A percentile compares a stretch with the other conserved stretches of the same genome.
Evolutionary conservation across 53 echinoderm and acorn worm species (phyloP).

Genomic region (Hippasteria phrygiana): DNA sequence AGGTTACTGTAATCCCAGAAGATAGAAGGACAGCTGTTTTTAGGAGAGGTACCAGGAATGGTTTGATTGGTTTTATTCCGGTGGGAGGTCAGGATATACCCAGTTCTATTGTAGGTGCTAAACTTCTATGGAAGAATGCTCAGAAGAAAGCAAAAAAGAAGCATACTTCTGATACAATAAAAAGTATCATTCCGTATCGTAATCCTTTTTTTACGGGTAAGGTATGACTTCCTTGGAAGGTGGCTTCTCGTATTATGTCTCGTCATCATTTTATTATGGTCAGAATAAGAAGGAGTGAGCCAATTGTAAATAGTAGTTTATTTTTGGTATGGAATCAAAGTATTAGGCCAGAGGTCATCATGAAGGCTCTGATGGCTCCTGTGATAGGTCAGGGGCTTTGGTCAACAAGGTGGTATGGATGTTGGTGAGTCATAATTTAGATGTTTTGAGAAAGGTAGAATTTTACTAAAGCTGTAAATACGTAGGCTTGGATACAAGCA

Average conservation of each 20-base stretch:
- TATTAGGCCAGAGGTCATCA: constrained; percentile 70
- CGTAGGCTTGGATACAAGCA: constrained; percentile 76
- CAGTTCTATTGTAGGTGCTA: constrained; percentile 60
- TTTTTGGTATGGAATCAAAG: constrained; percentile 65
- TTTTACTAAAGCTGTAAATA: constrained; percentile 61
- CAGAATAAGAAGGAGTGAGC: neutral
- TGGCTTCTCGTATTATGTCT: constrained; percentile 74
- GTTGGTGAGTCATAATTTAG: constrained; percentile 78
- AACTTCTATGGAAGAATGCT: constrained; percentile 72
- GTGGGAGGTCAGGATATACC: constrained; percentile 67
- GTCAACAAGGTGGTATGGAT: constrained; percentile 78
- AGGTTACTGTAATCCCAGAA: constrained; percentile 74
- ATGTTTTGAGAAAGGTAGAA: constrained; percentile 70
- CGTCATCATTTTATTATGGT: constrained; percentile 72
- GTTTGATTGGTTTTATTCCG: constrained; percentile 59
- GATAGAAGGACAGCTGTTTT: constrained; percentile 73
- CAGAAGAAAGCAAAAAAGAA: constrained; percentile 79
- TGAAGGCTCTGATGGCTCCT: constrained; percentile 68
- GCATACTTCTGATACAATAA: constrained; percentile 72
- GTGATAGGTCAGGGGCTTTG: constrained; percentile 77
- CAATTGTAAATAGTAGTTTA: neutral
- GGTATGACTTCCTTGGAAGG: constrained; percentile 69
- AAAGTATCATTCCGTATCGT: constrained; percentile 70
- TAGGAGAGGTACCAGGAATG: constrained; percentile 66
- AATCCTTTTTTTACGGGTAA: constrained; percentile 61